Base-by-base conservation (phyloP, 2,797 vertebrate species). In the Microtus californicus region DNA sequence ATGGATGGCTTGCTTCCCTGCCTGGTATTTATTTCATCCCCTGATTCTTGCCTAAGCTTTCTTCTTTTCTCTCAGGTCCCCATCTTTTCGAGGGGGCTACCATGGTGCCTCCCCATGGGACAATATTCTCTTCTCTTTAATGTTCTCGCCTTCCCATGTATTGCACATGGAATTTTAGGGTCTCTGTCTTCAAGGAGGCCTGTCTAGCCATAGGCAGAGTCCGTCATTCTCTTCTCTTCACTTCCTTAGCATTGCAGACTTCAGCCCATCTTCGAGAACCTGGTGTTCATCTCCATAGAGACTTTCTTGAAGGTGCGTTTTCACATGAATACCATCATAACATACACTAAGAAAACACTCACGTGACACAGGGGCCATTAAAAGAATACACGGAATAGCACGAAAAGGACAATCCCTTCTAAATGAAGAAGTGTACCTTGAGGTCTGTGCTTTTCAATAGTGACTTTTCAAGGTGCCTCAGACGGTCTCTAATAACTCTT, bases 301-400 rank as follows among this genome's bases (percentile, higher is more conserved):
- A 54, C 29, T 14, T 88, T 17, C 78, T 87, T 63, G 74, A 63
- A 93, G 63, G 63, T 59, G 54, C 29, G 17, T 90, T 54, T 59
- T 12, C 40, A 34, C 34, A 45, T 61, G 87, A 45, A 27, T 88
- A 25, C 65, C 27, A 65, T 73, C 48, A 48, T 34, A 51, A 21
- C 81, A 67, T 37, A 10, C 48, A 71, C 40, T 34, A 92, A 79
- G 27, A 31, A 27, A 83, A 69, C 40, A 43, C 61, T 77, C 56
- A 90, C 43, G n/a, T 80, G 92, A 80, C 48, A 56, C 95, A 94
- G 45, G 10, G 59, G 85, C 79, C 63, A 43, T 87, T 80, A 59
- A 77, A 92, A 78, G 59, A 96, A 87, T 89, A 83, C 59, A 29
- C 74, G 34, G 93, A 61, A 43, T n/a, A 67, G 25, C 45, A 85